Conservation (phyloP, 1,140 invertebrate genomes). For the Drosophila orosa region DNA sequence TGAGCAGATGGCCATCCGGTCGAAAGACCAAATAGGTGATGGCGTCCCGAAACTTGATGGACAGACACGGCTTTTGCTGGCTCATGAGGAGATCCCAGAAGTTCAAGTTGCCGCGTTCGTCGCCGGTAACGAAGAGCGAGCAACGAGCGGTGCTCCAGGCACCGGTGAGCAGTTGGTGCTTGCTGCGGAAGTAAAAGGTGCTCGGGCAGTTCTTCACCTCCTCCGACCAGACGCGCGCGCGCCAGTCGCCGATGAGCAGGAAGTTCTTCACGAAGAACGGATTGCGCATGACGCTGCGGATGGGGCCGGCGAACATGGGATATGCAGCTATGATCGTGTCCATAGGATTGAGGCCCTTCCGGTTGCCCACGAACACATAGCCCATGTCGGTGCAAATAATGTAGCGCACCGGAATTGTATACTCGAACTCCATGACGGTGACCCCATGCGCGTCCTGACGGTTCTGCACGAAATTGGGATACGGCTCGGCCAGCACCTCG, state of each 20-base stretch:
- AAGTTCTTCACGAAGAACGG: conserved; percentile 95
- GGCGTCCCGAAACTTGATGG: conserved; percentile 85
- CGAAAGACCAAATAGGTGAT: conserved; percentile 85
- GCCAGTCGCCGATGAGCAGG: conserved; percentile 94
- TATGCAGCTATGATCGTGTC: conserved; percentile 89
- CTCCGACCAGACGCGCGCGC: conserved; percentile 94
- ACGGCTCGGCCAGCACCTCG: conserved; percentile 89
- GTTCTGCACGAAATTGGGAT: conserved; percentile 86
- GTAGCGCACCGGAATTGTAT: conserved; percentile 92
- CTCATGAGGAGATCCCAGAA: conserved; percentile 95
- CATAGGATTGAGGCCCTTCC: conserved; percentile 89
- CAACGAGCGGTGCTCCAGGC: conserved; percentile 93
- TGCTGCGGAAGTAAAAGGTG: conserved; percentile 91
- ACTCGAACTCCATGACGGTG: conserved; percentile 92
- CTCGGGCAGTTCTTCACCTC: conserved; percentile 94
- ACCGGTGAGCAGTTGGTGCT: conserved; percentile 88
- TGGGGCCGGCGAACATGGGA: conserved; percentile 91
- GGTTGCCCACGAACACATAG: conserved; percentile 90
- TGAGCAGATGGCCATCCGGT: conserved; percentile 88
- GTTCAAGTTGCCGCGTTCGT: conserved; percentile 92
- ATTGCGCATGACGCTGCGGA: conserved; percentile 93
- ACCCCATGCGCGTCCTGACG: conserved; percentile 89
- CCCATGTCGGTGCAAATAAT: conserved; percentile 89
- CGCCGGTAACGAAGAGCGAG: conserved; percentile 93
- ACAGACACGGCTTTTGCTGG: conserved; percentile 89